phyloP scores from a whole-genome alignment of 2,797 vertebrate genomes.

The Psittacula echo region DNA sequence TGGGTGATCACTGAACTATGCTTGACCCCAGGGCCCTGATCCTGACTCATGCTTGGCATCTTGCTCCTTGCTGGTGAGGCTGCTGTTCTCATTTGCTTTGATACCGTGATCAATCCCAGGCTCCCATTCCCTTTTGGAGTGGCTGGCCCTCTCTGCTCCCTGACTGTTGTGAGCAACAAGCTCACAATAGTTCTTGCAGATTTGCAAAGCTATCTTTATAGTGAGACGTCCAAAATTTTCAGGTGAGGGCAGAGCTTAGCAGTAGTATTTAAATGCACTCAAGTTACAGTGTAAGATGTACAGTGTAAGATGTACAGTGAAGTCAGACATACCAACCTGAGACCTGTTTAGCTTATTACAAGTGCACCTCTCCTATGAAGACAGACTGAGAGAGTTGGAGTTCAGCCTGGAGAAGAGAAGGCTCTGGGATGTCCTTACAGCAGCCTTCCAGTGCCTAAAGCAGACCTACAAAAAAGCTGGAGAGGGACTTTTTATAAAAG shows the following conservation, averaged over 20 bases:
- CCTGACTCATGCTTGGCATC: background rate
- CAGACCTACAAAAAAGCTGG: background rate
- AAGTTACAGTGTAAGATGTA: background rate
- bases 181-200: background rate
- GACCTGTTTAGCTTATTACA: background rate
- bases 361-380: background rate
- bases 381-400: background rate
- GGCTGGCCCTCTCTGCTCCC: background rate
- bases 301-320: too few relatives aligned
- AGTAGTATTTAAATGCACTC: background rate
- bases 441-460: background rate
- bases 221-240: background rate
- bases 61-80: background rate
- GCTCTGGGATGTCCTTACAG: background rate
- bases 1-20: background rate
- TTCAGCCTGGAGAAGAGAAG: background rate
- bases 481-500: background rate
- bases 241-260: background rate
- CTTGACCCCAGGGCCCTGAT: fast-evolving
- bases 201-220: background rate
- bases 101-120: fast-evolving
- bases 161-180: background rate
- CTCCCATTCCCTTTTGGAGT: background rate
- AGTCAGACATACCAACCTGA: background rate
- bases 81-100: background rate